phyloP scores from a whole-genome alignment of 2,888 invertebrate genomes.

The Aethes cnicana region DNA sequence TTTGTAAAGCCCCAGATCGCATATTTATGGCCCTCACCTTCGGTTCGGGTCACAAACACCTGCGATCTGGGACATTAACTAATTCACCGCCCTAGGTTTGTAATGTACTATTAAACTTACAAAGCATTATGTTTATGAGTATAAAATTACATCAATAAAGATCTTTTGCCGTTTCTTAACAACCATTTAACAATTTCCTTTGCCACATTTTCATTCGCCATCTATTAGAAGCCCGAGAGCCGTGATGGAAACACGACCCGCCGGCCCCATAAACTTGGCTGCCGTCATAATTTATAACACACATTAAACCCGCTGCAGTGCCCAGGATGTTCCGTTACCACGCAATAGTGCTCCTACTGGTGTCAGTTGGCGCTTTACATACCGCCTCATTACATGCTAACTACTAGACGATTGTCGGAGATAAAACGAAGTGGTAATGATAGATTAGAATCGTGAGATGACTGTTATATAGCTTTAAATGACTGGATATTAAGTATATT shows the following conservation, averaged over 20 bases:
- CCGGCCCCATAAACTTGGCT: constrained; percentile 26
- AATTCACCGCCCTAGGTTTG: too few species aligned
- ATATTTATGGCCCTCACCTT: too few species aligned
- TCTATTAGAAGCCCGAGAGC: constrained; percentile 1
- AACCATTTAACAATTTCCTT: constrained; percentile 10
- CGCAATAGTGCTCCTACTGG: not conserved
- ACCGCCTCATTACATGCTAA: constrained; percentile 43
- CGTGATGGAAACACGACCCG: constrained; percentile 38
- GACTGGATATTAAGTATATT: too few species aligned
- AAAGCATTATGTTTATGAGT: not conserved
- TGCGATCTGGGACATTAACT: too few species aligned
- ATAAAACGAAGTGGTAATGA: constrained; percentile 33
- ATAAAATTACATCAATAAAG: not conserved
- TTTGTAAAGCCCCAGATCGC: too few species aligned
- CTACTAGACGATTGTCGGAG: constrained; percentile 41
- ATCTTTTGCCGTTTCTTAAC: not conserved
- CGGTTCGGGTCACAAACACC: too few species aligned
- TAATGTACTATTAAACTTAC: not conserved
- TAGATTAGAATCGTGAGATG: constrained; percentile 28
- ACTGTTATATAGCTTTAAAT: too few species aligned
- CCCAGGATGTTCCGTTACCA: not conserved
- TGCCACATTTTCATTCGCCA: constrained; percentile 4
- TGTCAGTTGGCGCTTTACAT: constrained; percentile 32
- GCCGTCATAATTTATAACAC: constrained; percentile 42
- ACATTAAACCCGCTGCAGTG: constrained; percentile 40